Evolutionary conservation across 2,113 vertebrate species (phyloP), one percentile per base, ranked within the genome.

Genomic region (Reinhardtius hippoglossoides): DNA sequence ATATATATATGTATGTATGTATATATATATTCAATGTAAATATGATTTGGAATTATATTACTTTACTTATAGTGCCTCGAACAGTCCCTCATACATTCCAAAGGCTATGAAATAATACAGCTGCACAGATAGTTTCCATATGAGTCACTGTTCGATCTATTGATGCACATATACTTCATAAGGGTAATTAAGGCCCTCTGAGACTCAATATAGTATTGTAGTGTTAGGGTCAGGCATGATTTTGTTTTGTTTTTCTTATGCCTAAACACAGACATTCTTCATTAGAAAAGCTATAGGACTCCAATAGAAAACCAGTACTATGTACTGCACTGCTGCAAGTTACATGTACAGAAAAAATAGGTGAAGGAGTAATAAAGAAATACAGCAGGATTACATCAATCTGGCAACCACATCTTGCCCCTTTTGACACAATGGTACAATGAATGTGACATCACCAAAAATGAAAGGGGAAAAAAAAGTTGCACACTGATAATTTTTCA

Each of bases 341-440:
- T 55, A 42, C 27, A 77, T 40, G 21, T n/a, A 42, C 35, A 50
- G 50, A 23, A 70, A 40, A 57, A 31, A 20, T 21, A 61, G 13
- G 27, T 21, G 55, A n/a, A 75, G 37, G 9, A 69, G 37, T 21
- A 35, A 71, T 12, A 7, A 42, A 75, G 54, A 57, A 70, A 60
- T 52, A 74, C 73, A 85, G 79, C 60, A 81, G 63, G 70, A 63
- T 80, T 21, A 60, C 21, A 56, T 72, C 9, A 74, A 62, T 50
- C 9, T 70, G 21, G 9, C 37, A 64, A 48, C 2, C n/a, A 59
- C 9, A 74, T 18, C 46, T 37, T 26, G 57, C 18, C 35, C 57
- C 24, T n/a, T 63, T 26, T 27, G 26, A 69, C 23, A 63, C 27
- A 63, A 46, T 50, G 48, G 44, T 27, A 50, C 14, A 80, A 35